These are phyloP conservation scores for Lamprologus callipterus DNA, from an alignment of 2,113 vertebrate species.

Conservation along the genomic window DNA sequence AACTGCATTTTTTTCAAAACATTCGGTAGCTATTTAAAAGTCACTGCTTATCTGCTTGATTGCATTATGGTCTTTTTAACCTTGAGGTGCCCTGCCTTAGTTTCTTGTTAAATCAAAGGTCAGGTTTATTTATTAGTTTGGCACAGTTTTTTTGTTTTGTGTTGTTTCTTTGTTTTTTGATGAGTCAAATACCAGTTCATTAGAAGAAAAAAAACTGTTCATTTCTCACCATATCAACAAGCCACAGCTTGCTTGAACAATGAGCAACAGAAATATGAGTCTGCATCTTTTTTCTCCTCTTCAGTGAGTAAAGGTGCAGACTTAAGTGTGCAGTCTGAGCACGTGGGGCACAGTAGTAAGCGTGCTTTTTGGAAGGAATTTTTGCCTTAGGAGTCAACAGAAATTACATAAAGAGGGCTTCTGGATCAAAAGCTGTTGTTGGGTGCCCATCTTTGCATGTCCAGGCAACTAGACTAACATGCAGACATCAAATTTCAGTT, in stretches of 20 bases:
- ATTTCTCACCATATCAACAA: not conserved
- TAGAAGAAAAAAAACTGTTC: not conserved
- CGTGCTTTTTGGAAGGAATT: not conserved
- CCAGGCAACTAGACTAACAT: not conserved
- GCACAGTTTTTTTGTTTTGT: not conserved
- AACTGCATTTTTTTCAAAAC: not conserved
- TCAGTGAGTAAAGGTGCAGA: not conserved
- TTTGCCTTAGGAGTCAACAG: not conserved
- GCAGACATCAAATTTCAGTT: not conserved
- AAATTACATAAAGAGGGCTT: not conserved
- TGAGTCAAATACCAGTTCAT: not conserved
- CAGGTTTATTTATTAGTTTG: not conserved
- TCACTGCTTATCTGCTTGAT: not conserved
- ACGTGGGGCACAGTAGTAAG: not conserved
- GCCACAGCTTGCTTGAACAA: not conserved
- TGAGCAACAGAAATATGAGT: not conserved
- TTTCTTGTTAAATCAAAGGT: not conserved
- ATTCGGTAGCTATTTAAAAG: not conserved
- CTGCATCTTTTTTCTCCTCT: not conserved
- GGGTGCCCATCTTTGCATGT: not conserved
- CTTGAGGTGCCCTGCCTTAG: not conserved
- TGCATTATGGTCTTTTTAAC: not conserved
- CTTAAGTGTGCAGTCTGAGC: not conserved
- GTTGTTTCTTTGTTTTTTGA: not conserved
- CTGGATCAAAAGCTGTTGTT: not conserved